Percentiles rank a stretch among this genome's conserved stretches.
Evolutionary conservation across 2,888 invertebrate genomes (phyloP).

Genomic region (Patella depressa): DNA sequence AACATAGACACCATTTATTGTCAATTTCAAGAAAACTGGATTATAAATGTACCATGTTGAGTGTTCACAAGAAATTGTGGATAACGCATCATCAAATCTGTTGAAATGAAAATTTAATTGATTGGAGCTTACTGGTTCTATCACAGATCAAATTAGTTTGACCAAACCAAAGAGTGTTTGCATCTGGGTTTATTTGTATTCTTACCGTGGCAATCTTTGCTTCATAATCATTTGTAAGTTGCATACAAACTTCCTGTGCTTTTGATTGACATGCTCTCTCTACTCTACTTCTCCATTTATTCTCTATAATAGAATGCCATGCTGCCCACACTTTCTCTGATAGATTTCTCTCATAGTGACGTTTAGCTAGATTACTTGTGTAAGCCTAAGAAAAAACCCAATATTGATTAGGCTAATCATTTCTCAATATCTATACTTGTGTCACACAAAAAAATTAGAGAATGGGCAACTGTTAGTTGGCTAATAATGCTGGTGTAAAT

Average conservation of each 20-base stretch:
- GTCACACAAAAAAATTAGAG: no score
- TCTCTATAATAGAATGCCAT: slow-evolving; percentile 66
- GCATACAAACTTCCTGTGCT: slow-evolving; percentile 68
- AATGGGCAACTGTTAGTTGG: no score
- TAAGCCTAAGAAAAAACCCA: slow-evolving; percentile 54
- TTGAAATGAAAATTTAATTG: no score
- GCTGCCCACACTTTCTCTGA: slow-evolving; percentile 54
- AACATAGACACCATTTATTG: not conserved
- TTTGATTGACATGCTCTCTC: slow-evolving; percentile 69
- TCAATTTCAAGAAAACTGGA: no score
- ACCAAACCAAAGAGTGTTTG: no score
- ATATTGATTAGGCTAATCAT: not conserved
- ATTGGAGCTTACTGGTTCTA: no score
- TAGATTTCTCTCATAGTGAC: slow-evolving; percentile 58
- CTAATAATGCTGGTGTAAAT: no score
- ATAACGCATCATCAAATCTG: no score
- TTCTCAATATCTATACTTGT: no score
- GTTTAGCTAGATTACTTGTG: slow-evolving; percentile 59
- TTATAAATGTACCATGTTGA: no score
- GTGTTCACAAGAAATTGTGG: no score
- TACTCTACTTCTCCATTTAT: slow-evolving; percentile 62
- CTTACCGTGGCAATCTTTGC: slow-evolving; percentile 59
- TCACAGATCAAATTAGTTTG: no score
- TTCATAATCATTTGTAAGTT: slow-evolving; percentile 67
- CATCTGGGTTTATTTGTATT: not conserved